phyloP scores from a whole-genome alignment of 2,113 vertebrate genomes.

The Polypterus senegalus region DNA sequence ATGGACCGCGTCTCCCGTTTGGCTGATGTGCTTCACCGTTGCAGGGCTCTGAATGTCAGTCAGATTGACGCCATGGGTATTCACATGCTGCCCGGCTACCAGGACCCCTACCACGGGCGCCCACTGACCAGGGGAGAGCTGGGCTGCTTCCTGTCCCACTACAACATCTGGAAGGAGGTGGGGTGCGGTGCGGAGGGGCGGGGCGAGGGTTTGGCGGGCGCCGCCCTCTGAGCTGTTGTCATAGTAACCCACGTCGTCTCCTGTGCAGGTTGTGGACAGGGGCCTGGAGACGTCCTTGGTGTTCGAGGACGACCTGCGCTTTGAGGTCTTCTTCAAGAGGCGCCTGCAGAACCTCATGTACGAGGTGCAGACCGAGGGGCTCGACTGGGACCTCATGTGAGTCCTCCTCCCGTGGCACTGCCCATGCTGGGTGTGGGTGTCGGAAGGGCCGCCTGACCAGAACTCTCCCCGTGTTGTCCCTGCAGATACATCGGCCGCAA shows the following conservation, averaged over 20 bases:
- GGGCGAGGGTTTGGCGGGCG: no score
- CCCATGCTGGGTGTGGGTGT: no score
- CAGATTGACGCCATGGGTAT: constrained; percentile 65
- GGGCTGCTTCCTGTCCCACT: constrained; percentile 86
- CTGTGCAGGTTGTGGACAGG: constrained; percentile 54
- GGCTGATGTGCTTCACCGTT: neutral
- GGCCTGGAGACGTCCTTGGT: constrained; percentile 55
- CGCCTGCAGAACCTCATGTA: constrained; percentile 71
- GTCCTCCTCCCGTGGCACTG: constrained; percentile 9
- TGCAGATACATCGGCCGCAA: constrained; percentile 80
- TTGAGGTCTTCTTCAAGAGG: constrained; percentile 85
- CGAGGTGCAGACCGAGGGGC: constrained; percentile 51
- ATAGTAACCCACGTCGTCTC: neutral
- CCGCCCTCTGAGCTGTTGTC: neutral
- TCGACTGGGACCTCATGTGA: constrained; percentile 86
- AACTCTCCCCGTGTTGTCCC: constrained; percentile 1
- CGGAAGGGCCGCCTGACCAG: neutral
- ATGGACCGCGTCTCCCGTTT: neutral
- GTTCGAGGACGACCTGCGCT: constrained; percentile 82
- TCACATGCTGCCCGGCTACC: constrained; percentile 81
- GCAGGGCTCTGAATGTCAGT: constrained; percentile 72
- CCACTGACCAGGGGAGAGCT: constrained; percentile 79
- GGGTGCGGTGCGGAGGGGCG: neutral
- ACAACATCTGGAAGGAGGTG: constrained; percentile 81
- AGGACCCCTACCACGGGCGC: constrained; percentile 76